These are phyloP conservation scores for Sphaeridia pumilis DNA, from an alignment of 2,888 invertebrate species.

Conservation along the genomic window DNA sequence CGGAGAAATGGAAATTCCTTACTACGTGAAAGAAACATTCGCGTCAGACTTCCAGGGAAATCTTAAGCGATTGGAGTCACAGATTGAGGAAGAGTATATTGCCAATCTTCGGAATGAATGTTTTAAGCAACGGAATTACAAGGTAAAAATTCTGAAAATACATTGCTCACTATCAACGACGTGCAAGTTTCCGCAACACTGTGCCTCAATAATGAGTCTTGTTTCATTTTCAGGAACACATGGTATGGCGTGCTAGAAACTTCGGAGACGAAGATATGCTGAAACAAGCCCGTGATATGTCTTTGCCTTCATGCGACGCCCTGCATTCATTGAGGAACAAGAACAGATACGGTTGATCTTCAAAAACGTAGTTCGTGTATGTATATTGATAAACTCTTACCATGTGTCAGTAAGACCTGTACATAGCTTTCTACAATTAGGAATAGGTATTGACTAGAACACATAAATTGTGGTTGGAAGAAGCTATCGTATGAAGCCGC, in stretches of 20 bases:
- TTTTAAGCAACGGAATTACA: conserved; percentile 79
- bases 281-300: conserved; percentile 70
- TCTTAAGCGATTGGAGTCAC: conserved; percentile 73
- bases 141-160: too few species aligned
- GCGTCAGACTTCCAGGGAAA: conserved; percentile 85
- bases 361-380: too few species aligned
- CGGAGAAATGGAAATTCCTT: conserved; percentile 66
- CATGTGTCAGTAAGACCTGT: too few species aligned
- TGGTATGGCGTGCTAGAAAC: conserved; percentile 88
- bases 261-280: conserved; percentile 77
- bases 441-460: too few species aligned
- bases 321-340: too few species aligned
- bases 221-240: conserved; percentile 56
- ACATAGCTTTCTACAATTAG: too few species aligned
- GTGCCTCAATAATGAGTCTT: conserved; percentile 1
- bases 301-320: conserved; percentile 71
- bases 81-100: conserved; percentile 92
- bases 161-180: too few species aligned
- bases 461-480: too few species aligned
- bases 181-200: too few species aligned
- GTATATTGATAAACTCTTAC: too few species aligned
- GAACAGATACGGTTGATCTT: too few species aligned
- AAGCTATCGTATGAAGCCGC: too few species aligned
- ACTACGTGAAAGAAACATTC: conserved; percentile 94
- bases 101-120: conserved; percentile 77